Base-by-base conservation (phyloP, 2,113 vertebrate genomes). In the Leiothrix lutea region DNA sequence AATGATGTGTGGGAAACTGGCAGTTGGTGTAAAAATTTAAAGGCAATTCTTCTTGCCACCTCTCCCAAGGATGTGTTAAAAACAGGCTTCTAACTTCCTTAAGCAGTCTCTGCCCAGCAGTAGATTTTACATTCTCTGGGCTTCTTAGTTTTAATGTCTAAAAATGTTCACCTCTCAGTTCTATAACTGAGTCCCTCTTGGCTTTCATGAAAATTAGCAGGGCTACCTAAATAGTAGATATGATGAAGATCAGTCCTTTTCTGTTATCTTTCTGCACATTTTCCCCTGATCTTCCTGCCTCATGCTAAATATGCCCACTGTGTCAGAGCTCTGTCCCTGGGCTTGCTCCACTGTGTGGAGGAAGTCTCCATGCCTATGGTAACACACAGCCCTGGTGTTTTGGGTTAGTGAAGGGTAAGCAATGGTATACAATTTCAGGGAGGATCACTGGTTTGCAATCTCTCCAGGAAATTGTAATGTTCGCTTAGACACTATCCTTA, bases 391-490 rank as follows among this genome's bases (percentile, higher is more conserved):
- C 78, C 95, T 93, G 1, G 2, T 94, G 51, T n/a, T 58, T 94
- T 88, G 82, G 90, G 45, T 93, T 48, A 64, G 75, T 8, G 60
- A 92, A 94, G 89, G 94, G 93, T 92, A 90, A 85, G 94, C 18
- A 35, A 57, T 45, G 60, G 56, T 48, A 60, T 96, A 75, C 6
- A 73, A 56, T 93, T 97, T 90, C n/a, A 94, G 94, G 71, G 83
- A 96, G 95, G 86, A 93, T 73, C 92, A 95, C 94, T 97, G 97
- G 93, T 96, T 92, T 97, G 95, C 88, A 96, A 4, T 94, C 96
- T 97, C 80, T 93, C 90, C 94, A 97, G 98, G 96, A 98, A 98
- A 97, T 96, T 95, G 95, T 96, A 95, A 91, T 94, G 91, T 97
- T 97, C 79, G 42, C 67, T 91, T 90, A 92, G 94, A 96, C 91